Conservation (phyloP, 1,140 invertebrate species). For the Brachionus koreanus region DNA sequence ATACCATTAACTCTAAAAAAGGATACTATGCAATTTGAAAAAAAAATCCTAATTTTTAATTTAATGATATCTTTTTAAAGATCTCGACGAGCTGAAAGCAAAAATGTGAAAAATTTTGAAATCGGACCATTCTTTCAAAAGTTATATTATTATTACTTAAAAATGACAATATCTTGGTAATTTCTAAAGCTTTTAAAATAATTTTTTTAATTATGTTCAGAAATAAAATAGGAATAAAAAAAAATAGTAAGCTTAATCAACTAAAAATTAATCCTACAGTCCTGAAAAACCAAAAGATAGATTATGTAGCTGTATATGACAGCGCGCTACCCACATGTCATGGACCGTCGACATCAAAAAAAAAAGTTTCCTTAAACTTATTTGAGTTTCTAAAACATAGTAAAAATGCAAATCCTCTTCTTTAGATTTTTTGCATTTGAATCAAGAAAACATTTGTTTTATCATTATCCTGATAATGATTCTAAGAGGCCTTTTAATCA, state of each 20-base stretch:
- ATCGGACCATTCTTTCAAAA: background rate
- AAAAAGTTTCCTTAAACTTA: background rate
- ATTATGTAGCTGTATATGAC: background rate
- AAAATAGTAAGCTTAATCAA: background rate
- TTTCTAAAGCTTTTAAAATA: no score
- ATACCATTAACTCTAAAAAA: no score
- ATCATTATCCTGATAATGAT: background rate
- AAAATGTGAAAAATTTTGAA: no score
- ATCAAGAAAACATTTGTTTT: background rate
- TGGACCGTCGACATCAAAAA: no score
- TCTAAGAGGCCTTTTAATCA: background rate
- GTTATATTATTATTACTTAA: background rate
- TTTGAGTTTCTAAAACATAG: no score
- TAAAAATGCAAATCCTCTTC: background rate
- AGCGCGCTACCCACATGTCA: background rate
- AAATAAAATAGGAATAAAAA: background rate
- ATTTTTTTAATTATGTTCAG: no score
- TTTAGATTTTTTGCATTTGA: background rate
- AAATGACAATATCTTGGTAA: no score
- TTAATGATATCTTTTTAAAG: background rate
- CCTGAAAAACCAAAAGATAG: no score
- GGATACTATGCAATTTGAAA: no score
- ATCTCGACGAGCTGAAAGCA: no score
- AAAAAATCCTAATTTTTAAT: background rate
- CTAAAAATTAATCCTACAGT: background rate